phyloP scores from a whole-genome alignment of 2,797 vertebrate genomes.

The Phaenicophaeus curvirostris region DNA sequence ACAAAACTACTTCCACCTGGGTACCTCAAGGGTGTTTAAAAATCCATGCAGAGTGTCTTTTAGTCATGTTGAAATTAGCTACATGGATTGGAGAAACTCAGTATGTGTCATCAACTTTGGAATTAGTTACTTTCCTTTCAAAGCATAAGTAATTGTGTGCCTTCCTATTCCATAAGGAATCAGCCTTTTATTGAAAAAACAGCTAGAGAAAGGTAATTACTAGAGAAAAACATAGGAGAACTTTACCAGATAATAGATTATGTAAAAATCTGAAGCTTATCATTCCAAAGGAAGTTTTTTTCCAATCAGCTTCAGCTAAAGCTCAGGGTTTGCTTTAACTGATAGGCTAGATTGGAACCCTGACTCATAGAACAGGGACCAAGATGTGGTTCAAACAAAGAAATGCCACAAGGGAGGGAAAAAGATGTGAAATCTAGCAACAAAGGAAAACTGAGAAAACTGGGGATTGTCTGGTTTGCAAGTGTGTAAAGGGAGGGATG shows the following conservation, averaged over 20 bases:
- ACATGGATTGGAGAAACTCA: not conserved
- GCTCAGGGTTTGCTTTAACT: not conserved
- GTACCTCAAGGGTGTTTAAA: not conserved
- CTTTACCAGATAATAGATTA: not conserved
- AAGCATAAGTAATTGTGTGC: not conserved
- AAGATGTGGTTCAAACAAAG: not conserved
- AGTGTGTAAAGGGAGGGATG: not conserved
- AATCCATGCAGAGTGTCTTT: not conserved
- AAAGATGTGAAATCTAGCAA: not conserved
- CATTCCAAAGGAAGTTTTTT: not conserved
- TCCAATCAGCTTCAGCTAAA: not conserved
- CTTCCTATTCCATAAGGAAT: not conserved
- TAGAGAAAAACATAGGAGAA: not conserved
- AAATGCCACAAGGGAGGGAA: not conserved
- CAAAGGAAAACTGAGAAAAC: not conserved
- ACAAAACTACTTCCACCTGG: not conserved
- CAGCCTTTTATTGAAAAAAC: not conserved
- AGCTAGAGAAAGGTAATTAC: constrained; percentile 11
- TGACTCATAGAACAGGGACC: rapidly evolving
- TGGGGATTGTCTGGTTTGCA: not conserved
- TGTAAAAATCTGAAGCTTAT: not conserved
- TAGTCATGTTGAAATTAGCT: not conserved
- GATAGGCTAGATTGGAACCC: not conserved
- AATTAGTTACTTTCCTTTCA: not conserved
- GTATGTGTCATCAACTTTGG: constrained; percentile 8